Evolutionary conservation across 2,888 invertebrate genomes (phyloP).

Genomic region (Boloria euphrosyne): DNA sequence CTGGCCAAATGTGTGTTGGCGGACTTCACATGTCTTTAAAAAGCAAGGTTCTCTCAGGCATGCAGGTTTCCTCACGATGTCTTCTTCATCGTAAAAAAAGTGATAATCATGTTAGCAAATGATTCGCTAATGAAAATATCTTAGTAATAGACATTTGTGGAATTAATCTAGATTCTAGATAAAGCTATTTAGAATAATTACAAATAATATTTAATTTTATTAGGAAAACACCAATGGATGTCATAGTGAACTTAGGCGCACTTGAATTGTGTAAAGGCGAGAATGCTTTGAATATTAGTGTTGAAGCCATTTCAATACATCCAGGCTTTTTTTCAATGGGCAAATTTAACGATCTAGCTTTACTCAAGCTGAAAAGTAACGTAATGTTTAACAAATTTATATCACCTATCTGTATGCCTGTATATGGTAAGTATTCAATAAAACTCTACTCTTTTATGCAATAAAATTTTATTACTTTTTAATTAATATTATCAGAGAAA

Average conservation of each 20-base stretch:
- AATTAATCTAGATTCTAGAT: too few relatives aligned
- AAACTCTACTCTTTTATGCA: neutral
- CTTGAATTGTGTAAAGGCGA: conserved; percentile 78
- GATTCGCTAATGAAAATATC: too few relatives aligned
- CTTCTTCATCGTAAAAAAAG: too few relatives aligned
- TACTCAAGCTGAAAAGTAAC: conserved; percentile 78
- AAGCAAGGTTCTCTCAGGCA: too few relatives aligned
- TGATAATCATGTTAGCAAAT: too few relatives aligned
- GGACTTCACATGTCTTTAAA: too few relatives aligned
- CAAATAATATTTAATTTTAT: conserved; percentile 50
- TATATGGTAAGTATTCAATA: conserved; percentile 58
- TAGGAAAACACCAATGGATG: conserved; percentile 64
- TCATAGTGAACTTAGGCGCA: conserved; percentile 76
- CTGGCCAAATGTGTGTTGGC: too few relatives aligned
- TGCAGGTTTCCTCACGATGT: too few relatives aligned
- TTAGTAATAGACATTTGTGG: too few relatives aligned
- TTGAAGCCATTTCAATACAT: conserved; percentile 75
- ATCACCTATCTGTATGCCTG: conserved; percentile 82
- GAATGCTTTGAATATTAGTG: conserved; percentile 75
- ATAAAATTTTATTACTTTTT: too few relatives aligned
- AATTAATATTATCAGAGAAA: too few relatives aligned
- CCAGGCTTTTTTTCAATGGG: conserved; percentile 77
- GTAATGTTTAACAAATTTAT: conserved; percentile 76
- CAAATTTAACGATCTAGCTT: conserved; percentile 82
- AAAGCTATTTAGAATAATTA: too few relatives aligned